A percentile compares a stretch with the other conserved stretches of the same genome.
phyloP scores from a whole-genome alignment of 2,797 vertebrate genomes.

The Aldrovandia affinis region DNA sequence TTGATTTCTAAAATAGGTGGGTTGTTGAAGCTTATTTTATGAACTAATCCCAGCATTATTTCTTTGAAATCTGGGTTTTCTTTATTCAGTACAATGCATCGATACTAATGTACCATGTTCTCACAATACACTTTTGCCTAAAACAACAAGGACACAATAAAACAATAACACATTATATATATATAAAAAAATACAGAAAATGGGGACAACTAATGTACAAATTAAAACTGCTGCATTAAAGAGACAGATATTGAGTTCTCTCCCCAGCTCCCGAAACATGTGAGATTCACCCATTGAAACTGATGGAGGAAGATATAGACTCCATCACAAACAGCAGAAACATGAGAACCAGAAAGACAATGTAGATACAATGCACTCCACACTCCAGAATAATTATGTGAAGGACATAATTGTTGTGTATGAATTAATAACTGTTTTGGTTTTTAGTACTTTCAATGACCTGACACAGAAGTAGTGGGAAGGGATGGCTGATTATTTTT shows the following conservation, averaged over 20 bases:
- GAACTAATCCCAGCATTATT: background rate
- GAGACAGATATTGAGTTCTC: background rate
- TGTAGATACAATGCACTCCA: background rate
- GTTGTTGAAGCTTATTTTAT: background rate
- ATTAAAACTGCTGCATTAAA: background rate
- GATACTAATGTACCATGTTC: constrained; percentile 1
- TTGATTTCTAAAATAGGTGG: constrained; percentile 40
- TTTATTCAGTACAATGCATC: background rate
- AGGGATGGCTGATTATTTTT: too few species aligned
- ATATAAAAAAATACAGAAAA: background rate
- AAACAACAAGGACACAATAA: constrained; percentile 11
- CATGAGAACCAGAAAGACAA: background rate
- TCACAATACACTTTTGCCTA: background rate
- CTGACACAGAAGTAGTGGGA: background rate
- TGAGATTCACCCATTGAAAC: background rate
- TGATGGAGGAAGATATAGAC: background rate
- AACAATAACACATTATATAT: constrained; percentile 8
- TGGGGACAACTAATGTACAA: background rate
- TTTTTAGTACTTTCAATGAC: background rate
- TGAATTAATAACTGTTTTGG: background rate
- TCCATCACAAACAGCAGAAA: background rate
- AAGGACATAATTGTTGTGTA: background rate
- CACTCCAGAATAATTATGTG: background rate
- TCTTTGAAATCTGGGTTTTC: background rate
- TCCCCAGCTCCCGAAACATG: background rate